Evolutionary conservation across 2,113 vertebrate genomes (phyloP).

Genomic region (Pipra filicauda): DNA sequence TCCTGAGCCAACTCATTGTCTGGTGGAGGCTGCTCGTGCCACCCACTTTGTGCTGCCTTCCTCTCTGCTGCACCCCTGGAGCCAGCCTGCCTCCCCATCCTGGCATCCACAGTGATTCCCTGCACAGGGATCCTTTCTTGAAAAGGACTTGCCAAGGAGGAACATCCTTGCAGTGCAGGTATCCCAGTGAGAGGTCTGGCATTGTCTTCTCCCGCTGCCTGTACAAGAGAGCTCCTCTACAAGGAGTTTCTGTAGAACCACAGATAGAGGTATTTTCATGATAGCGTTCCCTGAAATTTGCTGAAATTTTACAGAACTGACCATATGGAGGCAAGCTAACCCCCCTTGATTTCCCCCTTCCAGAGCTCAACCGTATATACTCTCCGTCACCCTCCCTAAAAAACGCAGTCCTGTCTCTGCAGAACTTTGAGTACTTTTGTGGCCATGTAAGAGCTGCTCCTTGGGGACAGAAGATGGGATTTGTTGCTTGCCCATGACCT

Average conservation of each 20-base stretch:
- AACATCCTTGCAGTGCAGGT: not conserved
- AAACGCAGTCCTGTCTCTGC: not conserved
- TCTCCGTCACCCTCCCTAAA: not conserved
- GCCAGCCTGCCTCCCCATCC: not conserved
- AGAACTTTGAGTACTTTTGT: not conserved
- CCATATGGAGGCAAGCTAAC: not conserved
- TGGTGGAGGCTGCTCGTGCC: not conserved
- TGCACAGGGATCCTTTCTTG: not conserved
- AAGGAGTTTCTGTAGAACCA: not conserved
- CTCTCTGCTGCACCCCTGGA: not conserved
- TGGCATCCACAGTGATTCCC: not conserved
- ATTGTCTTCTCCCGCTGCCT: not conserved
- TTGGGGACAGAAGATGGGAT: not conserved
- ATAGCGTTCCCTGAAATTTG: not conserved
- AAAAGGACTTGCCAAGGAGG: not conserved
- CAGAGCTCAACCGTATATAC: not conserved
- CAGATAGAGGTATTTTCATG: not conserved
- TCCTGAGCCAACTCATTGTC: not conserved
- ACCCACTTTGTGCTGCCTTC: not conserved
- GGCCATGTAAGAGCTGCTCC: not conserved
- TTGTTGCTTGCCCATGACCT: not conserved
- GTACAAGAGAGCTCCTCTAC: accelerated
- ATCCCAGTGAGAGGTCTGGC: not conserved
- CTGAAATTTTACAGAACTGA: not conserved
- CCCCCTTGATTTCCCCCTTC: not conserved